Conservation (phyloP, 2,797 vertebrate genomes). For the Chromis chromis region DNA sequence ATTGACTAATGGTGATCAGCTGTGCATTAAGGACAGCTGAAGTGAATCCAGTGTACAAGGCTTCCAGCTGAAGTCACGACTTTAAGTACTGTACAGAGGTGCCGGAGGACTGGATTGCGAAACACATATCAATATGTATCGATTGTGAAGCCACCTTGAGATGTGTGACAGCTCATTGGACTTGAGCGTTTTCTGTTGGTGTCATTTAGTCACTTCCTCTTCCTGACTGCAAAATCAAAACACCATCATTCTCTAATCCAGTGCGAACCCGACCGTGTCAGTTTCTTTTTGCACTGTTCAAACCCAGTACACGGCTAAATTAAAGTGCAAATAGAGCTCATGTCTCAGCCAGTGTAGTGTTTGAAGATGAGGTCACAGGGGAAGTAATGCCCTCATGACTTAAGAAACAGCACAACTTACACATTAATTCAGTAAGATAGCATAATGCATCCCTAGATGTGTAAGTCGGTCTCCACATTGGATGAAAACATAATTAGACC, state of each 20-base stretch:
- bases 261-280: conserved; percentile 25
- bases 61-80: conserved; percentile 22
- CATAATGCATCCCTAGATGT: conserved; percentile 37
- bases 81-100: conserved; percentile 49
- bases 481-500: conserved; percentile 55
- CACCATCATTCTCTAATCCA: conserved; percentile 32
- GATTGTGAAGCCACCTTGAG: conserved; percentile 58
- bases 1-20: not conserved
- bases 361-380: conserved; percentile 53
- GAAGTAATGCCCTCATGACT: conserved; percentile 39
- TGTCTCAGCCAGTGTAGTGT: conserved; percentile 23
- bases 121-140: conserved; percentile 60
- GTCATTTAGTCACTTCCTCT: conserved; percentile 36
- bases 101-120: conserved; percentile 45
- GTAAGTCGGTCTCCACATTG: conserved; percentile 25
- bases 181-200: conserved; percentile 22
- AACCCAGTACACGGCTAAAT: conserved; percentile 34
- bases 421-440: conserved; percentile 50
- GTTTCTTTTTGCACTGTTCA: conserved; percentile 23
- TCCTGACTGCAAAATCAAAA: conserved; percentile 38
- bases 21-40: conserved; percentile 9
- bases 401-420: conserved; percentile 39
- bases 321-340: conserved; percentile 39
- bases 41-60: conserved; percentile 14
- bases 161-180: conserved; percentile 52